phyloP scores from a whole-genome alignment of 2,113 vertebrate species.

The Cinclus cinclus region DNA sequence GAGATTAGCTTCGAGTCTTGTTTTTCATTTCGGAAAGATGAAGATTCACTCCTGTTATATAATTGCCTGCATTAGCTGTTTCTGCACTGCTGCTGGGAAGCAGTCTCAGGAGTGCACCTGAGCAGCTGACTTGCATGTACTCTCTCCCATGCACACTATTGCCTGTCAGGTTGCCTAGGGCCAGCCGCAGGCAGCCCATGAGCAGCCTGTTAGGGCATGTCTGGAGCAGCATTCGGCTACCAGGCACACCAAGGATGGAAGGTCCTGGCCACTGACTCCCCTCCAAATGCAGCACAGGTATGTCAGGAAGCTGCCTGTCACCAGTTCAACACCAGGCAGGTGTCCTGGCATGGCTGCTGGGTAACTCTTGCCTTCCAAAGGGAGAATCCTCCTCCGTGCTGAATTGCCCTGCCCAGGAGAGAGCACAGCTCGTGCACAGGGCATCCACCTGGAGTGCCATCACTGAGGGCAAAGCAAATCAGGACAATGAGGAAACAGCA shows the following conservation, averaged over 20 bases:
- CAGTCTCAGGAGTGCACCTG: background rate
- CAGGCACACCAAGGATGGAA: background rate
- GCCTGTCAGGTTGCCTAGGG: slow-evolving; percentile 37
- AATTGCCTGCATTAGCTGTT: slow-evolving; percentile 29
- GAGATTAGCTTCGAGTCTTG: background rate
- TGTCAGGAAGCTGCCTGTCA: background rate
- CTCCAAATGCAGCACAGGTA: background rate
- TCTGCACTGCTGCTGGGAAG: background rate
- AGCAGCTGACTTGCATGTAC: background rate
- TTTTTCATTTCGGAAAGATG: background rate
- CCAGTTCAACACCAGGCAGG: background rate
- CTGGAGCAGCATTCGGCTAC: background rate
- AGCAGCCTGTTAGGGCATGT: background rate
- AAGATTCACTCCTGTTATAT: background rate
- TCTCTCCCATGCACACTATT: background rate
- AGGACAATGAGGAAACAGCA: background rate
- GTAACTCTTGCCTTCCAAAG: background rate
- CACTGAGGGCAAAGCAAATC: background rate
- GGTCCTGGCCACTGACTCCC: background rate
- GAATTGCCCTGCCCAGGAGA: fast-evolving
- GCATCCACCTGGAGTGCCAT: fast-evolving
- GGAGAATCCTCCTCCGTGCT: fast-evolving
- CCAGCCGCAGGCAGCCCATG: slow-evolving; percentile 44
- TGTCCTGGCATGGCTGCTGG: background rate
- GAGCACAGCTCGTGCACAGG: fast-evolving